Percentiles rank a stretch among this genome's conserved stretches.
Conservation (phyloP, 2,113 vertebrate species). For the Lepus americanus region DNA sequence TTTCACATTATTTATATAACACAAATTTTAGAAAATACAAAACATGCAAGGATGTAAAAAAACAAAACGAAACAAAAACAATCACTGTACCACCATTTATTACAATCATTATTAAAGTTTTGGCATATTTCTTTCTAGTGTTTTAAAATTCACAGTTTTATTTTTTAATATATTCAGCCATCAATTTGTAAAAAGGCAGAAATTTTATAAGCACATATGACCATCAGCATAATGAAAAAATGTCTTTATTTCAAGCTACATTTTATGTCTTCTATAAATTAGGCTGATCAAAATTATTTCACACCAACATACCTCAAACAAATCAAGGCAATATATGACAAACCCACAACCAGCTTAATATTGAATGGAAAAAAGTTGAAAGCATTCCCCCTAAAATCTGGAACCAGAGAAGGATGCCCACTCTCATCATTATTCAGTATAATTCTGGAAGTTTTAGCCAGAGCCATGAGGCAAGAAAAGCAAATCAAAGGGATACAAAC, state of each 20-base stretch:
- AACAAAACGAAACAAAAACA: not conserved
- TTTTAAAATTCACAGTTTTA: slow-evolving; percentile 38
- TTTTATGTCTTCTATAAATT: slow-evolving; percentile 21
- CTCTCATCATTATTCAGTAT: no score
- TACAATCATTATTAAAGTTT: slow-evolving; percentile 25
- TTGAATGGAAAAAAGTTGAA: no score
- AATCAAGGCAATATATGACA: no score
- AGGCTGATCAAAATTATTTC: slow-evolving; percentile 33
- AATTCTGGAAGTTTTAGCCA: no score
- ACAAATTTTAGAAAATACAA: slow-evolving; percentile 36
- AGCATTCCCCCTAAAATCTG: no score
- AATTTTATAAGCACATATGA: not conserved
- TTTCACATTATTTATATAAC: slow-evolving; percentile 17
- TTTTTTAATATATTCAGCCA: not conserved
- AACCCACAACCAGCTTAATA: no score
- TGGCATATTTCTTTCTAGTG: slow-evolving; percentile 3
- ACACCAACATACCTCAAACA: not conserved
- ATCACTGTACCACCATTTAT: not conserved
- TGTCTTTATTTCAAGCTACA: not conserved
- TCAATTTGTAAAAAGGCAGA: slow-evolving; percentile 29
- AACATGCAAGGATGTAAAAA: not conserved
- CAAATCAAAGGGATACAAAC: no score
- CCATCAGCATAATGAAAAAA: not conserved
- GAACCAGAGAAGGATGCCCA: no score
- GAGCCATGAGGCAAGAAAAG: no score